Conservation (phyloP, 2,113 vertebrate species). For the Archocentrus centrarchus region DNA sequence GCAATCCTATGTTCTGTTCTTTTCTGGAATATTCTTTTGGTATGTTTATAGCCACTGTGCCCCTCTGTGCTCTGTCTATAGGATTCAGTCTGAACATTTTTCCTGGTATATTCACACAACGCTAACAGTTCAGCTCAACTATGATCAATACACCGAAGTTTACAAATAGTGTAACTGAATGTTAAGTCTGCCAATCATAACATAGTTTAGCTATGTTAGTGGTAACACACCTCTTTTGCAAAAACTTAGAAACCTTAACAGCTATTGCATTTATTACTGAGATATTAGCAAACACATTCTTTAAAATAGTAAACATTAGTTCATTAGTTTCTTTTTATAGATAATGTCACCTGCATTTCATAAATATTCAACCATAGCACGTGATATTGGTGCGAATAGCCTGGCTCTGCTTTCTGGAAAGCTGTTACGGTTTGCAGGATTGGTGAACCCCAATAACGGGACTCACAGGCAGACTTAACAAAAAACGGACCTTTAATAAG, state of each 20-base stretch:
- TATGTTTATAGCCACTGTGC: conserved; percentile 13
- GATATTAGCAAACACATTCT: background rate
- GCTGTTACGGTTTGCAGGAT: too few relatives aligned
- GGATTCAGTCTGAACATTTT: background rate
- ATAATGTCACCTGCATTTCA: too few relatives aligned
- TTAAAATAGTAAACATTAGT: background rate
- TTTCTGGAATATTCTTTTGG: background rate
- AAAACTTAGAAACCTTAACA: background rate
- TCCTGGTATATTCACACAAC: background rate
- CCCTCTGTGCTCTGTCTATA: background rate
- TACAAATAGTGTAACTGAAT: background rate
- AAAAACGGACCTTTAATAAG: too few relatives aligned
- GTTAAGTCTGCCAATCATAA: background rate
- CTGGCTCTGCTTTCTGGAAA: too few relatives aligned
- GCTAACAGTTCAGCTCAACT: background rate
- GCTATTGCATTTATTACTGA: background rate
- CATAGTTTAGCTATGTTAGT: background rate
- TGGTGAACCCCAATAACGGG: too few relatives aligned
- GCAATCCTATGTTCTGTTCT: conserved; percentile 19
- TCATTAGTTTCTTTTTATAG: too few relatives aligned
- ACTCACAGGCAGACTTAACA: too few relatives aligned
- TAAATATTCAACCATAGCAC: too few relatives aligned
- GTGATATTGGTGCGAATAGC: too few relatives aligned
- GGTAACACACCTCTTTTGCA: background rate
- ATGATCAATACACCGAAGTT: background rate